Evolutionary conservation across 2,113 vertebrate species (phyloP).

Genomic region (Zosterops lateralis): DNA sequence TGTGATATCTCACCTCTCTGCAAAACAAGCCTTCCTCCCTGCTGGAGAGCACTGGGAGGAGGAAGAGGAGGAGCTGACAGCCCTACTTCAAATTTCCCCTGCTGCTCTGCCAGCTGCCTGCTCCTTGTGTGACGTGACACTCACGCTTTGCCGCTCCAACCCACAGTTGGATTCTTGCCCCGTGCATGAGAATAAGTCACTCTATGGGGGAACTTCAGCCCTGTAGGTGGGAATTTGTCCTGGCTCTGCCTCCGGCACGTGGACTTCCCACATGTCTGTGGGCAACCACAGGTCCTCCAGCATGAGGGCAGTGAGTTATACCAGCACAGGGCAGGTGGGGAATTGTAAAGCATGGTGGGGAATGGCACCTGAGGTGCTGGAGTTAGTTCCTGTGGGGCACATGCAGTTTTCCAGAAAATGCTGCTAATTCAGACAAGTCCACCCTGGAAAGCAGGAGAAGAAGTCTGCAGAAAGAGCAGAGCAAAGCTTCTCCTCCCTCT

Average conservation of each 20-base stretch:
- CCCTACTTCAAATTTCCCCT: conserved; percentile 9
- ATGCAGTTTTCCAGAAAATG: background rate
- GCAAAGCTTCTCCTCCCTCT: background rate
- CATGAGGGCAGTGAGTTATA: background rate
- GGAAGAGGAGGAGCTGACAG: conserved; percentile 54
- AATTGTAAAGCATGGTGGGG: background rate
- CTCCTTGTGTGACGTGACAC: background rate
- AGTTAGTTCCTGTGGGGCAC: background rate
- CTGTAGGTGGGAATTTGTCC: background rate
- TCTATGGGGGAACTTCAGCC: background rate
- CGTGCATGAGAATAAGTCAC: fast-evolving
- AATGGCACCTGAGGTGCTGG: background rate
- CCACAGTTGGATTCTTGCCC: conserved; percentile 9
- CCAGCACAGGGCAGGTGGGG: background rate
- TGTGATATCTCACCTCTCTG: conserved; percentile 30
- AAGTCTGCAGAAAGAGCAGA: background rate
- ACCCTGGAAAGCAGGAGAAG: background rate
- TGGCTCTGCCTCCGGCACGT: fast-evolving
- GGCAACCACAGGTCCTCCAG: fast-evolving
- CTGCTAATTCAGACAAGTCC: background rate
- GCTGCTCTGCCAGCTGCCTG: conserved; percentile 38
- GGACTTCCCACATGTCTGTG: background rate
- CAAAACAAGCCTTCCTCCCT: conserved; percentile 41
- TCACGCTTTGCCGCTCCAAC: background rate
- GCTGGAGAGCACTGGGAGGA: background rate